Evolutionary conservation across 2,888 invertebrate species (phyloP).

Genomic region (Penaeus monodon): DNA sequence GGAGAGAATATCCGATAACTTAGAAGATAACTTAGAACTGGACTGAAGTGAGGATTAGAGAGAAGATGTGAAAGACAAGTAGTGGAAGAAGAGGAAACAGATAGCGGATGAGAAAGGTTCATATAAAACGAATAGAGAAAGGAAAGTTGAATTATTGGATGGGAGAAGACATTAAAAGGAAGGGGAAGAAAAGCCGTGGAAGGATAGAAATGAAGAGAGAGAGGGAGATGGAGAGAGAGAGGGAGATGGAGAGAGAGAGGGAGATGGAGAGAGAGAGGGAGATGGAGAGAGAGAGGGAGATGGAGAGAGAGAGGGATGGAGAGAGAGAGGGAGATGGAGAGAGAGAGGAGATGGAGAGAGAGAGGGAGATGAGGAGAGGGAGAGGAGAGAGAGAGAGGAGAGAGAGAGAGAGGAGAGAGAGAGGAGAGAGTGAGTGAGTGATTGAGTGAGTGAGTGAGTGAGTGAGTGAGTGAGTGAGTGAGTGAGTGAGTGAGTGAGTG

Average conservation of each 20-base stretch:
- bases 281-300: too few species aligned
- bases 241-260: not conserved
- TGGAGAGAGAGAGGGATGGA: too few species aligned
- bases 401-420: too few species aligned
- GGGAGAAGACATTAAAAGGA: not conserved
- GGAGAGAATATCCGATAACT: too few species aligned
- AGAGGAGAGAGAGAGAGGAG: too few species aligned
- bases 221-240: not conserved
- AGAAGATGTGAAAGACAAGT: not conserved
- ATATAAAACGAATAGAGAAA: not conserved
- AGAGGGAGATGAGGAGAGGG: too few species aligned
- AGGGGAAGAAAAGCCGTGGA: not conserved
- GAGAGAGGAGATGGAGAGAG: too few species aligned
- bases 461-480: too few species aligned
- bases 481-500: too few species aligned
- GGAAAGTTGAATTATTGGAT: not conserved
- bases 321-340: too few species aligned
- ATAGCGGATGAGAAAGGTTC: not conserved
- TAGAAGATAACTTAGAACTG: not conserved
- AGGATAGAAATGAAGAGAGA: not conserved
- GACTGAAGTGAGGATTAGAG: not conserved
- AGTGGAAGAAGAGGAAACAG: not conserved
- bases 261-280: not conserved
- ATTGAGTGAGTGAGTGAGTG: too few species aligned
- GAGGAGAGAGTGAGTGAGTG: too few species aligned